Conservation (phyloP, 2,113 vertebrate species). For the Podiceps cristatus region DNA sequence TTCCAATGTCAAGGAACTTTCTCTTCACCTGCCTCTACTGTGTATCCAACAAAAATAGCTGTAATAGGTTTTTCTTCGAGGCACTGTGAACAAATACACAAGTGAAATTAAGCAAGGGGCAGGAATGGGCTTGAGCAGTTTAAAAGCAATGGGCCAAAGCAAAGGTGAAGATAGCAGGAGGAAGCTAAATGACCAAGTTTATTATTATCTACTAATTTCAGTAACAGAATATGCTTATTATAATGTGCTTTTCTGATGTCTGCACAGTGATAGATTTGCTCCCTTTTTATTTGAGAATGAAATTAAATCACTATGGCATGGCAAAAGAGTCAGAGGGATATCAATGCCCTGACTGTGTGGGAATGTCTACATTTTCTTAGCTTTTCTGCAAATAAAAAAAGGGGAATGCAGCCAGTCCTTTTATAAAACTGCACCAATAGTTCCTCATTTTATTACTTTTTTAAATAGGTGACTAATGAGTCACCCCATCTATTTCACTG, state of each 20-base stretch:
- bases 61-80: neutral
- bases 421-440: neutral
- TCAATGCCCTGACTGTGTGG: neutral
- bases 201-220: neutral
- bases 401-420: neutral
- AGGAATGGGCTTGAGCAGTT: neutral
- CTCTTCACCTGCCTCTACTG: neutral
- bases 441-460: neutral
- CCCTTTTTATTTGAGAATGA: neutral
- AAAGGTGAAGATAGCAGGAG: neutral
- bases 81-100: neutral
- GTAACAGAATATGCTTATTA: neutral
- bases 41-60: neutral
- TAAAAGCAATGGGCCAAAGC: neutral
- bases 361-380: slow-evolving; percentile 8
- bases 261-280: neutral
- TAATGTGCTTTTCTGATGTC: slow-evolving; percentile 27
- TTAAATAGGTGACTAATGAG: neutral
- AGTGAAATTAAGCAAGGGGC: neutral
- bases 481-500: neutral
- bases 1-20: neutral
- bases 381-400: neutral
- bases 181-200: neutral
- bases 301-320: neutral
- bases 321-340: neutral